Evolutionary conservation across 2,888 invertebrate species (phyloP), one percentile per base, ranked within the genome.

Genomic region (Eupithecia dodoneata): DNA sequence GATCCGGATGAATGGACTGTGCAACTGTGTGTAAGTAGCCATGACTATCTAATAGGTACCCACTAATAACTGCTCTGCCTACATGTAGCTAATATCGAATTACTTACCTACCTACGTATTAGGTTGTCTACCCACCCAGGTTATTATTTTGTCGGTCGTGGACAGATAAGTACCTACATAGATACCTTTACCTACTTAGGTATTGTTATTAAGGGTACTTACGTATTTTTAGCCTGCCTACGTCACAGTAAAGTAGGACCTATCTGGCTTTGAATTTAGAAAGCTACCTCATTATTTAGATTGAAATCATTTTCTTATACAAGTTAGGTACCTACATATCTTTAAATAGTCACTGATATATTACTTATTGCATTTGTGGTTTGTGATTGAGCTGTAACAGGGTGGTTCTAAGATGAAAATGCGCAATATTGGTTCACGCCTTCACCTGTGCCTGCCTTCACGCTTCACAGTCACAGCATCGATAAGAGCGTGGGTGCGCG

Each of bases 1-100:
- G 69, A 69, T 69, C 69, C 47, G 5, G 30, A 18, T 47, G 69
- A 47, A 45, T 47, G 69, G 69, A 47, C 12, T 47, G n/a, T 18
- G 71, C 18, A 44, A 72, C 55, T 41, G 7, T 47, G 18, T n/a
- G 10, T 12, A 69, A 69, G 69, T 78, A 81, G 76, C 82, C 82
- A 79, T 83, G 83, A 81, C 81, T 76, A 76, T 79, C 82, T 71
- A 45, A 41, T 30, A 30, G 30, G 30, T 30, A 30, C 30, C 30
- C 1, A 30, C 30, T 30, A 30, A 30, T 71, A 65, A 72, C 41
- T 65, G 7, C 30, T 7, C 65, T n/a, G 10, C 45, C 45, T 67
- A 45, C 44, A n/a, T 55, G 9, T 63, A 63, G 7, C 4, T 9
- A 9, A 67, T 42, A 42, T 18, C 30, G 18, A 63, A 63, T 41